Percentiles rank a stretch among this genome's conserved stretches.
Evolutionary conservation across 2,797 vertebrate species (phyloP).

Genomic region (Gouania willdenowi): DNA sequence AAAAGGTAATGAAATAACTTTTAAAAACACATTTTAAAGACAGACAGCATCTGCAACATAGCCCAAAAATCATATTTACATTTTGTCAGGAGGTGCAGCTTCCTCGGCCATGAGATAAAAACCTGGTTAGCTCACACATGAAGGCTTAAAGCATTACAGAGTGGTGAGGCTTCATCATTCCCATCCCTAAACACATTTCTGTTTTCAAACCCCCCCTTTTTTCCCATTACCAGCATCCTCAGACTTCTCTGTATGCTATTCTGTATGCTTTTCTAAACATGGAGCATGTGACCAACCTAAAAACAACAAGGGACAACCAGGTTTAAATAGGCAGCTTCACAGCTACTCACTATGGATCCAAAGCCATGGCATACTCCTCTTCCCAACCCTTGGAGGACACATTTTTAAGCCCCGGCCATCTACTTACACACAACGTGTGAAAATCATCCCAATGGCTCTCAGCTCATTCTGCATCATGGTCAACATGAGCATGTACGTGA

Average conservation of each 20-base stretch:
- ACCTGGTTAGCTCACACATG: constrained; percentile 22
- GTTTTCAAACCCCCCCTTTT: not conserved
- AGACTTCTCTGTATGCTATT: constrained; percentile 4
- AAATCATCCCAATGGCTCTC: not conserved
- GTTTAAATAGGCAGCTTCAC: constrained; percentile 3
- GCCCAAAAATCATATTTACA: constrained; percentile 60
- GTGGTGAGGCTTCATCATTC: too few species aligned
- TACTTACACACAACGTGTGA: not conserved
- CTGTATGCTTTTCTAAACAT: too few species aligned
- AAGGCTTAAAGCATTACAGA: constrained; percentile 5
- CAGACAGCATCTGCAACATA: constrained; percentile 16
- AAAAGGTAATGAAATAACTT: constrained; percentile 22
- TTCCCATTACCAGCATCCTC: constrained; percentile 16
- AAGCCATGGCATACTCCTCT: constrained; percentile 48
- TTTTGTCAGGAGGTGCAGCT: constrained; percentile 29
- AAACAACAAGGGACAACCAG: constrained; percentile 7
- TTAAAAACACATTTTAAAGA: constrained; percentile 25
- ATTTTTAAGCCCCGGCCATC: not conserved
- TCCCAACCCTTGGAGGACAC: constrained; percentile 6
- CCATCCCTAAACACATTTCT: constrained; percentile 22
- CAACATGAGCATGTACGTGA: constrained; percentile 33
- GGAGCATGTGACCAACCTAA: constrained; percentile 17
- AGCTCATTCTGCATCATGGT: constrained; percentile 29
- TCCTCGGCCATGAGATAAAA: constrained; percentile 17
- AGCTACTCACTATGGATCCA: constrained; percentile 7